Percentiles rank a stretch among this genome's conserved stretches.
Evolutionary conservation across 2,888 invertebrate genomes (phyloP).

Genomic region (Plagodis dolabraria): DNA sequence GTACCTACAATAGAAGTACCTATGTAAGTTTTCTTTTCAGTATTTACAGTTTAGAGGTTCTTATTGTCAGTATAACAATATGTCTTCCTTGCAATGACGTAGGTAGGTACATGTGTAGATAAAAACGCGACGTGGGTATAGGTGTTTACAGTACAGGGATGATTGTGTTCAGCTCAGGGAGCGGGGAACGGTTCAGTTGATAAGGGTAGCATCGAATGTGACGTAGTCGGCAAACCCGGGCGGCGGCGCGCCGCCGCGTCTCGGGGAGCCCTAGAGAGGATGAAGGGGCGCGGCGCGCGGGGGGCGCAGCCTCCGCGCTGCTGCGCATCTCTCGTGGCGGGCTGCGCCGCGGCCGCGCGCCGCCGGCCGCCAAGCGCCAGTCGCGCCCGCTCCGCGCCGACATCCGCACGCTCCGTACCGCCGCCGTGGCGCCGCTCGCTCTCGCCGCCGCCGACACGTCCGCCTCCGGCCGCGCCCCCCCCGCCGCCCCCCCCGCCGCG

Average conservation of each 20-base stretch:
- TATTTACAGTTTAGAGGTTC: no score
- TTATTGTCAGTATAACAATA: no score
- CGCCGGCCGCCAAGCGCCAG: slow-evolving; percentile 27
- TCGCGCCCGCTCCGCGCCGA: slow-evolving; percentile 43
- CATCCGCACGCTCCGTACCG: slow-evolving; percentile 38
- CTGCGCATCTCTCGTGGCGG: no score
- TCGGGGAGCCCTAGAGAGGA: slow-evolving; percentile 3
- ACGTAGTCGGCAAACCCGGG: neutral
- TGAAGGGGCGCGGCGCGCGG: slow-evolving; percentile 23
- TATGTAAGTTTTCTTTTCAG: no score
- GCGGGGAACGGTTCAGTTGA: no score
- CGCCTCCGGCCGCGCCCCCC: slow-evolving; percentile 42
- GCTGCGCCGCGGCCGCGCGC: slow-evolving; percentile 1
- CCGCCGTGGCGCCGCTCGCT: slow-evolving; percentile 30
- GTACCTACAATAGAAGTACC: no score
- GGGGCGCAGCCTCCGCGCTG: neutral
- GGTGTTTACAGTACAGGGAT: no score
- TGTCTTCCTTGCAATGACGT: no score
- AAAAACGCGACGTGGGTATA: no score
- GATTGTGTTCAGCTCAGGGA: no score
- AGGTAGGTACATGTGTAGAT: no score
- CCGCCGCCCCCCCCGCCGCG: slow-evolving; percentile 41
- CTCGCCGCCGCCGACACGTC: slow-evolving; percentile 38
- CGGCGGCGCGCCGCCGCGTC: neutral
- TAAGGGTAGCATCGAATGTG: neutral